These are phyloP conservation scores for Syngnathus typhle DNA, from an alignment of 2,113 vertebrate genomes.

Conservation along the genomic window DNA sequence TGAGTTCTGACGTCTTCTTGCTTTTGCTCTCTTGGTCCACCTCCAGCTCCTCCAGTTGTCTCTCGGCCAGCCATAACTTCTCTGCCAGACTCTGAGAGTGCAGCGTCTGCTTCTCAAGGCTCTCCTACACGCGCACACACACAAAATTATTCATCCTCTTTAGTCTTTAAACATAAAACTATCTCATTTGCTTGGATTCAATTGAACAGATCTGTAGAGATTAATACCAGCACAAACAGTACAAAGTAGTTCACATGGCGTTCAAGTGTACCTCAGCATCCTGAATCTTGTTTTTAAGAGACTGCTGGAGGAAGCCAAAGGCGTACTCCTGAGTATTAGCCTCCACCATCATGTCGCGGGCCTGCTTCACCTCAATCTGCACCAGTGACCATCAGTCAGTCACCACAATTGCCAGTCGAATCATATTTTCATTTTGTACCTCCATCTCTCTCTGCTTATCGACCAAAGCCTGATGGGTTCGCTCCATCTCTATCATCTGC, in stretches of 20 bases:
- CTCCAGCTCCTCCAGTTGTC: conserved; percentile 66
- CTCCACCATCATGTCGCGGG: conserved; percentile 70
- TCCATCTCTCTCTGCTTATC: conserved; percentile 63
- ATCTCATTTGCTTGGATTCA: too few relatives aligned
- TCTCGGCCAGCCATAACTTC: conserved; percentile 71
- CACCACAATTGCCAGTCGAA: neutral
- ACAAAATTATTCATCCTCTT: neutral
- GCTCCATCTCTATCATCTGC: conserved; percentile 63
- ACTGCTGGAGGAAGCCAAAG: conserved; percentile 72
- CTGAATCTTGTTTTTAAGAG: conserved; percentile 69
- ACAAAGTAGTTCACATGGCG: neutral
- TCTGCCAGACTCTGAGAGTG: conserved; percentile 59
- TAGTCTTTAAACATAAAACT: neutral
- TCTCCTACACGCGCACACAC: conserved; percentile 54
- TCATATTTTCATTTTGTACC: conserved; percentile 34
- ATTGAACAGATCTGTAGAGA: neutral
- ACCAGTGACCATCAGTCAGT: neutral
- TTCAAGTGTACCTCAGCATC: conserved; percentile 64
- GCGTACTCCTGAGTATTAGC: conserved; percentile 76
- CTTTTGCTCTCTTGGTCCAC: conserved; percentile 47
- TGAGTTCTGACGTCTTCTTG: conserved; percentile 62
- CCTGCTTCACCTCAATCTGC: conserved; percentile 68
- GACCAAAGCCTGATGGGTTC: conserved; percentile 44
- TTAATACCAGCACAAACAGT: neutral
- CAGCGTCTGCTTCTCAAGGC: conserved; percentile 67